Conservation (phyloP, 2,888 invertebrate genomes). For the Cecidostiba fungosa region DNA sequence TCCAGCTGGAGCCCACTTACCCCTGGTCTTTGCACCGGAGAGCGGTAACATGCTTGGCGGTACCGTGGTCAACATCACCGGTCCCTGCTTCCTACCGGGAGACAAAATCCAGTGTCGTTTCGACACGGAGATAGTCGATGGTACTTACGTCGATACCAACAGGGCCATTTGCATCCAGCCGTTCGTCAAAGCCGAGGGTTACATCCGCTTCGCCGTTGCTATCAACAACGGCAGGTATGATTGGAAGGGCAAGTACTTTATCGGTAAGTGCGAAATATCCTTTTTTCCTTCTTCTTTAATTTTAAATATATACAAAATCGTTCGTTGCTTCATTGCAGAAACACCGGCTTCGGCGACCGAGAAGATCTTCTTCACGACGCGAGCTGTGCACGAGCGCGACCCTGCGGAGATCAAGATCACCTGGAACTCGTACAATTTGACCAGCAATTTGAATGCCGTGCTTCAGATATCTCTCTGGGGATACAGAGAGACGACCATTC, state of each 20-base stretch:
- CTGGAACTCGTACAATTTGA: slow-evolving; percentile 93
- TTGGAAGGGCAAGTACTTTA: slow-evolving; percentile 95
- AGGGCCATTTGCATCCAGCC: slow-evolving; percentile 95
- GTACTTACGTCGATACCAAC: slow-evolving; percentile 89
- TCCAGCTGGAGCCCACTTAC: slow-evolving; percentile 89
- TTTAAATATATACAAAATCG: not conserved
- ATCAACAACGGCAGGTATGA: slow-evolving; percentile 89
- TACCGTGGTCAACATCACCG: slow-evolving; percentile 97
- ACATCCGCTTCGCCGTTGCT: slow-evolving; percentile 92
- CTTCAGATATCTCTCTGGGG: slow-evolving; percentile 94
- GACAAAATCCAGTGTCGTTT: slow-evolving; percentile 92
- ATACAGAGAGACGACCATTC: slow-evolving; percentile 91
- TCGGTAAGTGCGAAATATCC: slow-evolving; percentile 84
- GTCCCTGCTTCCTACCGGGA: slow-evolving; percentile 92
- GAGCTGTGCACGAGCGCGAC: slow-evolving; percentile 86
- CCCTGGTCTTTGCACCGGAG: slow-evolving; percentile 94
- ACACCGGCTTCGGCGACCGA: slow-evolving; percentile 93
- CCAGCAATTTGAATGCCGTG: slow-evolving; percentile 88
- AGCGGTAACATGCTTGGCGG: slow-evolving; percentile 99
- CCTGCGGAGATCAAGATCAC: slow-evolving; percentile 89
- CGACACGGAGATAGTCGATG: slow-evolving; percentile 90
- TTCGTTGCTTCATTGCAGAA: slow-evolving; percentile 81
- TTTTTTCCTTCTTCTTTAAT: not conserved
- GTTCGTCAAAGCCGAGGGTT: slow-evolving; percentile 92
- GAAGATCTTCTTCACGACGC: slow-evolving; percentile 90